A percentile compares a stretch with the other conserved stretches of the same genome.
phyloP scores from a whole-genome alignment of 1,140 invertebrate species.

The Drosophila elegans region DNA sequence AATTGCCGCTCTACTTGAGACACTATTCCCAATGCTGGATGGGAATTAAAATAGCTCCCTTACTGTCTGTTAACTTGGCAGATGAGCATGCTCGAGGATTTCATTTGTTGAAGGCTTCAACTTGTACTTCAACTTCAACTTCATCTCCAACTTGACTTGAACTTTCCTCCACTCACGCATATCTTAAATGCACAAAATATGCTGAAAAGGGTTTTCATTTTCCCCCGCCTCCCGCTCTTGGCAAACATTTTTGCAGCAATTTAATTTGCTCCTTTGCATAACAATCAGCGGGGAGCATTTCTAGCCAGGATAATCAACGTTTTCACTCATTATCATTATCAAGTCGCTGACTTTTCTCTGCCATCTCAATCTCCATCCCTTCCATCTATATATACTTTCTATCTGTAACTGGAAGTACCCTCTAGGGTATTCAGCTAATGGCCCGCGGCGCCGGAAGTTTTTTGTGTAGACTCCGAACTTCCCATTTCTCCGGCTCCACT shows the following conservation, averaged over 20 bases:
- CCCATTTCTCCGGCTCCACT: constrained; percentile 4
- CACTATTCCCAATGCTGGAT: constrained; percentile 31
- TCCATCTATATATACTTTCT: background rate
- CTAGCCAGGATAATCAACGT: constrained; percentile 49
- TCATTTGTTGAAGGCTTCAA: constrained; percentile 21
- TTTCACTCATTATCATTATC: constrained; percentile 76
- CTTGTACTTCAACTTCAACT: constrained; percentile 25
- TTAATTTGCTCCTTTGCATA: constrained; percentile 72
- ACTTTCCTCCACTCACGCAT: constrained; percentile 24
- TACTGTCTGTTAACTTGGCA: constrained; percentile 44
- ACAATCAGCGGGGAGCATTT: constrained; percentile 59
- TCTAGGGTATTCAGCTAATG: constrained; percentile 74
- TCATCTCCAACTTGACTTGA: constrained; percentile 25
- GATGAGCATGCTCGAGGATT: constrained; percentile 44
- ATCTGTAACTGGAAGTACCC: constrained; percentile 60
- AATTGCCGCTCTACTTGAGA: constrained; percentile 27
- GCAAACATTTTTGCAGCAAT: constrained; percentile 49
- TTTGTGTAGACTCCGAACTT: constrained; percentile 36
- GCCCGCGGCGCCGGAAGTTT: constrained; percentile 69
- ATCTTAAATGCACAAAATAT: constrained; percentile 52
- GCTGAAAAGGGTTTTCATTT: constrained; percentile 11
- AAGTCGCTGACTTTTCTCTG: constrained; percentile 41
- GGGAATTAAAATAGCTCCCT: constrained; percentile 30
- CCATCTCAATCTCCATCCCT: background rate
- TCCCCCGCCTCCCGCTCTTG: background rate